Percentiles rank a stretch among this genome's conserved stretches.
Evolutionary conservation across 2,113 vertebrate genomes (phyloP).

Genomic region (Eudorcas thomsonii): DNA sequence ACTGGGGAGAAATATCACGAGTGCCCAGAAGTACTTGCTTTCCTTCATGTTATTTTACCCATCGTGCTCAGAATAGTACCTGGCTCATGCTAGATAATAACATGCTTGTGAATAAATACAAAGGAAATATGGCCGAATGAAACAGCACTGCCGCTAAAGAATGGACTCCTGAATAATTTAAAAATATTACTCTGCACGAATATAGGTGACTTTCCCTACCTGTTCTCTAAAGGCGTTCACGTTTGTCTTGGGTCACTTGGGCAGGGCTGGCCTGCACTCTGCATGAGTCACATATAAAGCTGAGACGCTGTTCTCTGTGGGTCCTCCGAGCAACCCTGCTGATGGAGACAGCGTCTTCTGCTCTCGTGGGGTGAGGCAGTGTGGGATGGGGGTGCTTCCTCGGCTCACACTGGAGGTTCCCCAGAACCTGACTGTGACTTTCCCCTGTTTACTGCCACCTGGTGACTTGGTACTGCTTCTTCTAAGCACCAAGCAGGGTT

Average conservation of each 20-base stretch:
- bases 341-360: not conserved
- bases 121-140: not conserved
- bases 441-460: not conserved
- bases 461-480: not conserved
- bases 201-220: not conserved
- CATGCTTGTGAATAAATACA: not conserved
- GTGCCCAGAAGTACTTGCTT: not conserved
- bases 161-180: not conserved
- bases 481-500: not conserved
- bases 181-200: not conserved
- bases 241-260: not conserved
- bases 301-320: not conserved
- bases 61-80: not conserved
- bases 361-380: fast-evolving
- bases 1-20: not conserved
- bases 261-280: not conserved
- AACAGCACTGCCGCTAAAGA: not conserved
- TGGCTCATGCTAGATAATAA: not conserved
- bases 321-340: not conserved
- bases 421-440: not conserved
- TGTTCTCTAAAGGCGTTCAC: not conserved
- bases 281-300: not conserved
- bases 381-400: not conserved
- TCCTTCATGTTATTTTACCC: not conserved
- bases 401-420: not conserved